Conservation (phyloP, 2,888 invertebrate genomes). For the Tachina fera region DNA sequence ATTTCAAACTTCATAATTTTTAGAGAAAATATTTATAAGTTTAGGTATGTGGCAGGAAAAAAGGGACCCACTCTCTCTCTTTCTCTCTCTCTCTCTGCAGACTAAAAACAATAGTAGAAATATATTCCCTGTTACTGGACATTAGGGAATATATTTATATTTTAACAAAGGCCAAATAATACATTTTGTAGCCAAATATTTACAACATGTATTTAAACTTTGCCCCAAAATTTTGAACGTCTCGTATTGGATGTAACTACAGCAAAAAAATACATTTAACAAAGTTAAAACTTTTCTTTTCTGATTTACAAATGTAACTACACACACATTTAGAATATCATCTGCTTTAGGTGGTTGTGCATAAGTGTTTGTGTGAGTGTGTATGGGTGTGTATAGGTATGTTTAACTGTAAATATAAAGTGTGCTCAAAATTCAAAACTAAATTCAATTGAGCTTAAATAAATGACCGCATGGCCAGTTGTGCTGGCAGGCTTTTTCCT, state of each 20-base stretch:
- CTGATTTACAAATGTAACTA: neutral
- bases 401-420: neutral
- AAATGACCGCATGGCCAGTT: slow-evolving; percentile 66
- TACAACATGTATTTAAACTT: neutral
- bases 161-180: neutral
- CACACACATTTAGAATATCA: neutral
- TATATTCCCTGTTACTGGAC: neutral
- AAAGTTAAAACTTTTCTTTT: neutral
- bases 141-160: neutral
- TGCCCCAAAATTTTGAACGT: neutral
- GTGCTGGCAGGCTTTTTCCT: slow-evolving; percentile 70
- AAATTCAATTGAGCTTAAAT: slow-evolving; percentile 70
- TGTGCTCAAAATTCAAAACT: slow-evolving; percentile 49
- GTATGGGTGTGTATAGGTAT: neutral
- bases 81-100: slow-evolving; percentile 1
- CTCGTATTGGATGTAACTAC: neutral
- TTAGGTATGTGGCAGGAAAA: neutral
- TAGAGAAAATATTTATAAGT: neutral
- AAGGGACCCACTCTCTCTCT: neutral
- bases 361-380: neutral
- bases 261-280: neutral
- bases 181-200: neutral
- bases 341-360: neutral
- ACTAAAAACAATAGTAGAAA: neutral
- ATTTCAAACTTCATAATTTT: slow-evolving; percentile 11